These are phyloP conservation scores for Trissolcus basalis DNA, from an alignment of 1,140 invertebrate species.

Conservation along the genomic window DNA sequence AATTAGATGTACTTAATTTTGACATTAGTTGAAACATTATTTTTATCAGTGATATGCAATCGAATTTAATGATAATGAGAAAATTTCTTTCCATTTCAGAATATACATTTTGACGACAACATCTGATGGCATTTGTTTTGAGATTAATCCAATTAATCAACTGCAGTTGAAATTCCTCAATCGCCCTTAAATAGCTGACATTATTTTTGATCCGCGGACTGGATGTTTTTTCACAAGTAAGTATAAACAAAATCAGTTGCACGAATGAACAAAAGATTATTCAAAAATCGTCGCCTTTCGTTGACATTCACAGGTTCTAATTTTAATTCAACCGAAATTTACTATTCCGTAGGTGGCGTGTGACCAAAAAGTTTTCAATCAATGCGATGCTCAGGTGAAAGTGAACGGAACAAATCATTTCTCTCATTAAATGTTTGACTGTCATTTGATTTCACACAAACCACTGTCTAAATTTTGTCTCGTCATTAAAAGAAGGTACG, in stretches of 20 bases:
- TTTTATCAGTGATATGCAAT: no score
- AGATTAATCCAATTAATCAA: constrained; percentile 19
- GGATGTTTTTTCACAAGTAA: constrained; percentile 14
- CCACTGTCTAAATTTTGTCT: constrained; percentile 28
- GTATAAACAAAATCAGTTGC: constrained; percentile 8
- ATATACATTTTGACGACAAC: constrained; percentile 36
- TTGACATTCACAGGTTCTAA: no score
- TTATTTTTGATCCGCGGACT: constrained; percentile 9
- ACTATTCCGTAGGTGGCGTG: constrained; percentile 12
- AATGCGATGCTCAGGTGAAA: constrained; percentile 23
- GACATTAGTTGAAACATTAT: no score
- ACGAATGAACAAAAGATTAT: no score
- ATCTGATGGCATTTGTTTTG: constrained; percentile 46
- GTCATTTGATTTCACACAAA: constrained; percentile 30
- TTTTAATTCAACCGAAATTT: no score
- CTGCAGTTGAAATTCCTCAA: constrained; percentile 25
- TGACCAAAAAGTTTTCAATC: constrained; percentile 13
- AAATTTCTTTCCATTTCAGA: constrained; percentile 23
- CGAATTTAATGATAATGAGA: neutral
- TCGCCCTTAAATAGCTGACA: constrained; percentile 18
- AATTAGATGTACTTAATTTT: no score
- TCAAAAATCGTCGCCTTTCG: no score
- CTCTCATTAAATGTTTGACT: constrained; percentile 6
- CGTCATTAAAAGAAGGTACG: constrained; percentile 37
- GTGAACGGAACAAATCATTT: constrained; percentile 13